A percentile compares a stretch with the other conserved stretches of the same genome.
These are phyloP conservation scores for Conchocele bisecta DNA, from an alignment of 2,888 invertebrate species.

Conservation along the genomic window DNA sequence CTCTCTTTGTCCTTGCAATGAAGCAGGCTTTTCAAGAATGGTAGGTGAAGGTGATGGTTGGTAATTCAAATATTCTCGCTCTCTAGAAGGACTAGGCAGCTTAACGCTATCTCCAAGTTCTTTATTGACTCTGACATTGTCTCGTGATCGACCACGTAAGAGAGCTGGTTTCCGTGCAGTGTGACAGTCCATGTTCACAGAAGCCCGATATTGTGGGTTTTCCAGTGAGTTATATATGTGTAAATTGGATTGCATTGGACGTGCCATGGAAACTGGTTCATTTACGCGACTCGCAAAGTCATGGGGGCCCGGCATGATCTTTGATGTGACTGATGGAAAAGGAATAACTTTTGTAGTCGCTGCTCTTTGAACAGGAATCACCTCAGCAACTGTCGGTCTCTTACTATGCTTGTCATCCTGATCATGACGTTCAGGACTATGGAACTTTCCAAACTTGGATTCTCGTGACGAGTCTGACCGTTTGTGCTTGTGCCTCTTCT, in stretches of 20 bases:
- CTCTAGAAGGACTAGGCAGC: too few relatives aligned
- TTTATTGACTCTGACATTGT: slow-evolving; percentile 44
- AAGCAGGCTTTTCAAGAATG: too few relatives aligned
- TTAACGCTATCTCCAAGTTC: too few relatives aligned
- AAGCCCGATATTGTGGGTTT: slow-evolving; percentile 56
- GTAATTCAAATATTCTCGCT: too few relatives aligned
- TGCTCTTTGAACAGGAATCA: slow-evolving; percentile 52
- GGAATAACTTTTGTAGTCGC: slow-evolving; percentile 25
- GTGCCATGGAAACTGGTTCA: slow-evolving; percentile 36
- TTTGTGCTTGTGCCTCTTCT: slow-evolving; percentile 34
- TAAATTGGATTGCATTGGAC: slow-evolving; percentile 54
- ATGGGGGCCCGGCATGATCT: slow-evolving; percentile 55
- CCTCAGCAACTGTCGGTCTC: slow-evolving; percentile 47
- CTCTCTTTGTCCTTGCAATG: too few relatives aligned
- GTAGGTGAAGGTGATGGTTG: too few relatives aligned
- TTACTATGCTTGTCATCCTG: slow-evolving; percentile 31
- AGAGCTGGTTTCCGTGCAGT: background rate
- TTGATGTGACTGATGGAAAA: slow-evolving; percentile 12
- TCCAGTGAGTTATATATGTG: slow-evolving; percentile 55
- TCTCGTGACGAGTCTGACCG: slow-evolving; percentile 70
- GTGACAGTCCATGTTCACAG: slow-evolving; percentile 1
- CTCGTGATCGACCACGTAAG: slow-evolving; percentile 45
- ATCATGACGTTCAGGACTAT: slow-evolving; percentile 16
- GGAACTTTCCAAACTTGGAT: slow-evolving; percentile 63
- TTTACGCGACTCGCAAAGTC: slow-evolving; percentile 51